Conservation (phyloP, 2,113 vertebrate genomes). For the Halichoerus grypus region DNA sequence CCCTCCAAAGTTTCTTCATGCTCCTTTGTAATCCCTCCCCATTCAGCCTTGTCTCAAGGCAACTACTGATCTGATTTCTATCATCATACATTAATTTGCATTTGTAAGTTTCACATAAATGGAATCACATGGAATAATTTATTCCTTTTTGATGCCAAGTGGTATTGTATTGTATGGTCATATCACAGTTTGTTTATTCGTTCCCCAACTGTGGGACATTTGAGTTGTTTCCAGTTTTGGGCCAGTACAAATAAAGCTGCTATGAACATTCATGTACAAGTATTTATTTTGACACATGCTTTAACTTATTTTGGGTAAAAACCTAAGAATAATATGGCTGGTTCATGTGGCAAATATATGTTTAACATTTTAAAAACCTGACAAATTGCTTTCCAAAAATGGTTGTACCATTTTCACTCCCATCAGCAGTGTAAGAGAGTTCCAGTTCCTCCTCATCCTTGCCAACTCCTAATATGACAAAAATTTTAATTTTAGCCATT, state of each 20-base stretch:
- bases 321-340: background rate
- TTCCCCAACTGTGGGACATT: background rate
- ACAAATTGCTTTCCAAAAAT: background rate
- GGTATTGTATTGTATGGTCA: background rate
- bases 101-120: conserved; percentile 14
- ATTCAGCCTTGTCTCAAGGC: background rate
- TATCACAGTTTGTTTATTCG: background rate
- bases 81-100: background rate
- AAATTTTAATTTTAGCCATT: background rate
- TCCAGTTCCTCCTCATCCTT: background rate
- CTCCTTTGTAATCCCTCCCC: background rate
- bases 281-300: conserved; percentile 11
- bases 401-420: background rate
- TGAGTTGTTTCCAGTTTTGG: background rate
- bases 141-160: background rate
- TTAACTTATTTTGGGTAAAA: conserved; percentile 46
- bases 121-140: conserved; percentile 8
- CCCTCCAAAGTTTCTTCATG: background rate
- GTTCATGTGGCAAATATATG: background rate
- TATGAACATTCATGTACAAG: background rate
- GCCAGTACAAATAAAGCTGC: background rate
- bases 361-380: background rate
- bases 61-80: conserved; percentile 24
- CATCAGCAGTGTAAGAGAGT: background rate
- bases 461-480: background rate